Evolutionary conservation across 1,140 invertebrate species (phyloP), one percentile per base, ranked within the genome.

Genomic region (Lasioglossum albipes): DNA sequence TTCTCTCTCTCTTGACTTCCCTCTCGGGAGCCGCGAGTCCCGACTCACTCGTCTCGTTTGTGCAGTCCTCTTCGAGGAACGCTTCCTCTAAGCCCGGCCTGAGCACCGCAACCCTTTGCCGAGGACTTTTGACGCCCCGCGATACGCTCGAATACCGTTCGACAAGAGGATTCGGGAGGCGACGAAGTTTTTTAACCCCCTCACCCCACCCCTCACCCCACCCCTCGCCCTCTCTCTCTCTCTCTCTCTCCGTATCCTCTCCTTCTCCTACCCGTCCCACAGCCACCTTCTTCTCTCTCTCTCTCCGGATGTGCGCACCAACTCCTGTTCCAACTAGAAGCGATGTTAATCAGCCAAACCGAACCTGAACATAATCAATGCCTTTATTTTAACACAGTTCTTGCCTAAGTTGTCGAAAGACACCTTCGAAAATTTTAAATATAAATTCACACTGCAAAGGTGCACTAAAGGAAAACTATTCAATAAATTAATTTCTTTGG

Each of bases 101-200:
- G 75, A 68, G 73, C 81, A 66, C 72, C 57, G 66, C 71, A 75
- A 73, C 84, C 76, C 81, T 83, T 86, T 77, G 59, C 49, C 54
- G 61, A 83, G 57, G 20, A 73, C 77, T 84, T 87, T 86, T 69
- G 64, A 65, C 74, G 61, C 84, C 61, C 61, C 42, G 75, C 79
- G 76, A 64, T 52, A 70, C 61, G 81, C 84, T 83, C 73, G 81
- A 74, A 81, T 74, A 75, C 73, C 84, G 78, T 76, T 83, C 68
- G 75, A 83, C 83, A 79, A 83, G 85, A 79, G 71, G 83, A 71
- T 75, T 72, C 79, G 79, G 57, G 22, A 81, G 74, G 72, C 73
- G 79, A 77, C 74, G 74, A 77, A 76, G 18, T 20, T 54, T 16
- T 20, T 20, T 16, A 49, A 49, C 45, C 45, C 45, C 45, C 13